Evolutionary conservation across 2,113 vertebrate species (phyloP), one percentile per base, ranked within the genome.

Genomic region (Lepidothrix coronata): DNA sequence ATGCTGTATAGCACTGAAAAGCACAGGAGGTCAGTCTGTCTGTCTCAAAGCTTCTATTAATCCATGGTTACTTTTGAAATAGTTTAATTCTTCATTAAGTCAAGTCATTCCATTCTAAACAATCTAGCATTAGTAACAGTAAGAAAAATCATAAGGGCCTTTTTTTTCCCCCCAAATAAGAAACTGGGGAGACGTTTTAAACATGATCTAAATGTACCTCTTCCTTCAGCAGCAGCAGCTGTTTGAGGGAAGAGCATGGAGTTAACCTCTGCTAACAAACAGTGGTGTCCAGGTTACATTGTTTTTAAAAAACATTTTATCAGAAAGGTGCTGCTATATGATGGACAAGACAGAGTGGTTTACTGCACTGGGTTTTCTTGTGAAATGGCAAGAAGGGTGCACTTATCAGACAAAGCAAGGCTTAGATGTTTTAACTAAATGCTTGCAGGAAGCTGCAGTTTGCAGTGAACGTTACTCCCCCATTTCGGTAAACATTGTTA

Each of bases 11-110:
- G 97, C 97, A 96, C 97, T 98, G 96, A 97, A 95, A 98, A 98
- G 98, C 98, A 98, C 98, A 98, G 98, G 94, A 97, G 86, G 96
- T 94, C 95, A 87, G 93, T 83, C 80, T 91, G 95, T 97, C 95
- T 97, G 96, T 96, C 97, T 97, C 94, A 96, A 94, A 94, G 95
- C 95, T 98, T 93, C 33, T 92, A 92, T 91, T 96, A 96, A 87
- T 65, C 90, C 95, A 94, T 8, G 12, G 82, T 91, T 82, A 61
- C 74, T 83, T 97, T 93, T 62, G 73, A 67, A 79, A 74, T 92
- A 93, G 71, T 81, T 95, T 85, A 62, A 91, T 95, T 95, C 84
- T 95, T 85, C 39, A 52, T 95, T 54, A 55, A 55, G 76, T 77
- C 80, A 85, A 54, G 49, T 90, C 70, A 78, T 94, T 95, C 78